Evolutionary conservation across 2,797 vertebrate genomes (phyloP), one percentile per base, ranked within the genome.

Genomic region (Ataeniobius toweri): DNA sequence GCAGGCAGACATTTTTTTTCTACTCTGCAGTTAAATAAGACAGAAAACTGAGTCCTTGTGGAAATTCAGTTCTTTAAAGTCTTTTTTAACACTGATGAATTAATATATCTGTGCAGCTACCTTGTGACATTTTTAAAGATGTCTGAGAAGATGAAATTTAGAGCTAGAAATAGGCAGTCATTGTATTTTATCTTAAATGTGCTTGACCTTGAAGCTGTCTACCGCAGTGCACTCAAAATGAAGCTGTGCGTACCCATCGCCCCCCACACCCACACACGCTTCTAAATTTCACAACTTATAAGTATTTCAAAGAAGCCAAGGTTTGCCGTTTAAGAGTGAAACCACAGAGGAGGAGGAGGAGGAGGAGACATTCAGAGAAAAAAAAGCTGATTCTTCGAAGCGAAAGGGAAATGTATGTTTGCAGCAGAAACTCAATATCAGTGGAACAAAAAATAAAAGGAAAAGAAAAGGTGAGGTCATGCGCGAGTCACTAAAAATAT

Each of bases 391-490:
- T 91, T 80, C 80, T 75, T 67, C 0, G 3, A 89, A 78, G 26
- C 72, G 80, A 81, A 63, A 74, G 10, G 18, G 80, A 46, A 44
- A 78, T 78, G 81, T 65, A 70, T 87, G 67, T 81, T 55, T 75
- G 9, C 63, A 76, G 81, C 53, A 76, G 56, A 82, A 80, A 76
- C 50, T 50, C 48, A 28, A 63, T 71, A 67, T 84, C 84, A 88
- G 87, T 80, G 81, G 61, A 75, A 84, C 74, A 75, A 81, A 69
- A 82, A 73, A 83, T 28, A 81, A 75, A 75, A 88, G 31, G 31
- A 68, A 83, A 72, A 84, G 78, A 74, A 79, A 86, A 83, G 77
- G 79, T 12, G 61, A 87, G 80, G 81, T 83, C 76, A 90, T 73
- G 59, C 67, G 73, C 9, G 1, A 71, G 48, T 73, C 61, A 70